These are phyloP conservation scores for Ciconia boyciana DNA, from an alignment of 2,113 vertebrate genomes.

Conservation along the genomic window DNA sequence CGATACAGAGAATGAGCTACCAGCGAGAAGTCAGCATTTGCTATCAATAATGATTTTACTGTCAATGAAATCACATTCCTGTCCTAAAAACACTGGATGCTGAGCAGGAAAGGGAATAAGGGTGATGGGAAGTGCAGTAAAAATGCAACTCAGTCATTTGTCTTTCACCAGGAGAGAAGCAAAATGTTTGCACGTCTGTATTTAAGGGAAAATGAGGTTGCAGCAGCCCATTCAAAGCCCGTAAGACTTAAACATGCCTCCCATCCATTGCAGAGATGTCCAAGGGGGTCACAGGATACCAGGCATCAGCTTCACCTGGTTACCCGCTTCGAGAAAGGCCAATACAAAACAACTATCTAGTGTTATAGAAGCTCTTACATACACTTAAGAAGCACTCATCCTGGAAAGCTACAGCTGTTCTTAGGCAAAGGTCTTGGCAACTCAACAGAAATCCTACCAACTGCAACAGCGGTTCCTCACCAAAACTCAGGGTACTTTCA, in stretches of 20 bases:
- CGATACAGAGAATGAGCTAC: not conserved
- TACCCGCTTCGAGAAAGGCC: not conserved
- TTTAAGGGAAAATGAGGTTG: not conserved
- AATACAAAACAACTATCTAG: accelerated
- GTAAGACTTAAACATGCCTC: not conserved
- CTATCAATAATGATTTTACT: not conserved
- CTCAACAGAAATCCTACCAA: not conserved
- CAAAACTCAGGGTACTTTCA: not conserved
- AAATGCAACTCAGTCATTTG: not conserved
- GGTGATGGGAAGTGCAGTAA: accelerated
- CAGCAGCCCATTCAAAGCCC: not conserved
- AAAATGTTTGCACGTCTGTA: accelerated
- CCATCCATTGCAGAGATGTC: not conserved
- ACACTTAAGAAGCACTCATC: accelerated
- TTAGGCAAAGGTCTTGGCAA: not conserved
- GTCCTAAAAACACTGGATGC: not conserved
- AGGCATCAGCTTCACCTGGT: not conserved
- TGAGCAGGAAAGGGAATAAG: not conserved
- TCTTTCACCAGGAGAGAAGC: not conserved
- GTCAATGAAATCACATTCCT: not conserved
- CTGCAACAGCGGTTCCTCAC: not conserved
- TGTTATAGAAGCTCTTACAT: accelerated
- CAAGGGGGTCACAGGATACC: accelerated
- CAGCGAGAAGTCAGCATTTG: not conserved
- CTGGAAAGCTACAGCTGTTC: not conserved